Evolutionary conservation across 2,797 vertebrate species (phyloP), one percentile per base, ranked within the genome.

Genomic region (Balearica regulorum): DNA sequence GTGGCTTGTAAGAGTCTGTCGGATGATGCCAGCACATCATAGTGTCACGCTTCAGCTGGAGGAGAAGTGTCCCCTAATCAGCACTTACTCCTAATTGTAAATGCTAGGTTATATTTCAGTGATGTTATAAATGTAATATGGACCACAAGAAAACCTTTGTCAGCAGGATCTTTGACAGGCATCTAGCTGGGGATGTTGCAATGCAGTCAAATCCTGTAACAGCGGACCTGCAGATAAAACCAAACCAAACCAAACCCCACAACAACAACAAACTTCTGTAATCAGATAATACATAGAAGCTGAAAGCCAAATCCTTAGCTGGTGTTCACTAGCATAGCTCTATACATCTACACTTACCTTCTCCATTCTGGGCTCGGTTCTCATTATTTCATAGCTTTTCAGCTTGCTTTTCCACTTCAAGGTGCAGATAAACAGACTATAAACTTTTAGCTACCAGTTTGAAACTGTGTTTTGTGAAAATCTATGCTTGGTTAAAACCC

Each of bases 31-130:
- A 87, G 78, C 51, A 3, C 3, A 3, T 25, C 43, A 6, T 1
- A 13, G 41, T 8, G 71, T n/a, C 81, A 53, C 5, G 0, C 35
- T 65, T 8, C n/a, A 44, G 24, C 71, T 31, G 35, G 16, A 54
- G 25, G 46, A 65, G 25, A 20, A 26, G 37, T 8, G n/a, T 48
- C 78, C 26, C 17, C 9, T 44, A 11, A 41, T 29, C 60, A 22
- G 0, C 57, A 6, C 46, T 69, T 2, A 2, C 13, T 86, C 35
- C 25, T 4, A 4, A 3, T 11, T 16, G 4, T 26, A 6, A 4
- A 7, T 4, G 16, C 43, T 7, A 35, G 39, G 13, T 29, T 31
- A 1, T 22, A 1, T 49, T 55, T 75, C 73, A 54, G 77, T 9
- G 77, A 18, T 17, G 24, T 31, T 16, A 13, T 3, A 44, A 77